Base-by-base conservation (phyloP, 1,140 invertebrate genomes). In the Mesaphorura yosii region DNA sequence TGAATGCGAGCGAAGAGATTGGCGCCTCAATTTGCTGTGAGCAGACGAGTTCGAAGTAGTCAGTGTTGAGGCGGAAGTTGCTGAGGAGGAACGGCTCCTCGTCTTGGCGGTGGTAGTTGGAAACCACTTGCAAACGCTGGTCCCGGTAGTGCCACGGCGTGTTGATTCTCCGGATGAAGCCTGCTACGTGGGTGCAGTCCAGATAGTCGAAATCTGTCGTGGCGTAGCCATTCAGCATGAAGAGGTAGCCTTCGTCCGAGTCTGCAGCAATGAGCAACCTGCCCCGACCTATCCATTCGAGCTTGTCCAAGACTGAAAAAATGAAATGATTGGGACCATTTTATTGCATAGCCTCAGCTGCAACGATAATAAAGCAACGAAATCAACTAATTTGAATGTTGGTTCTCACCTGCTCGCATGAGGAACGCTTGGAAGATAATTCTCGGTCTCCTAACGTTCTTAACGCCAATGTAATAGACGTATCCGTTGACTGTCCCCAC, bases 51-150 rank as follows among this genome's bases (percentile, higher is more conserved):
- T 59, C 53, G 19, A 62, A 42, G 2, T 45, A 15, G 3, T 62
- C 53, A 1, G 41, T 53, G 15, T 53, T 51, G 29, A 62, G 39
- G 26, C 17, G 38, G 31, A 51, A 62, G 45, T 62, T 58, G 34
- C 57, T 17, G 3, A 60, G 4, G 38, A 40, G 20, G 14, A 42
- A 45, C 12, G 52, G 48, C 37, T 49, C 40, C 27, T 48, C 53
- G 12, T 59, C 57, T 19, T 10, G n/a, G 7, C 42, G 28, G 4
- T 20, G 15, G 7, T 50, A 28, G 4, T 57, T 29, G 34, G 55
- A 39, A 10, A 60, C 22, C 28, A 62, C 46, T 54, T 62, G 60
- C 7, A 62, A 26, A 28, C 60, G 53, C 5, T 53, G 38, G 26
- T 62, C 60, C 25, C 31, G 39, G 17, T 44, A 29, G 20, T 46